phyloP scores from a whole-genome alignment of 2,888 invertebrate species.

The Polydesmus complanatus region DNA sequence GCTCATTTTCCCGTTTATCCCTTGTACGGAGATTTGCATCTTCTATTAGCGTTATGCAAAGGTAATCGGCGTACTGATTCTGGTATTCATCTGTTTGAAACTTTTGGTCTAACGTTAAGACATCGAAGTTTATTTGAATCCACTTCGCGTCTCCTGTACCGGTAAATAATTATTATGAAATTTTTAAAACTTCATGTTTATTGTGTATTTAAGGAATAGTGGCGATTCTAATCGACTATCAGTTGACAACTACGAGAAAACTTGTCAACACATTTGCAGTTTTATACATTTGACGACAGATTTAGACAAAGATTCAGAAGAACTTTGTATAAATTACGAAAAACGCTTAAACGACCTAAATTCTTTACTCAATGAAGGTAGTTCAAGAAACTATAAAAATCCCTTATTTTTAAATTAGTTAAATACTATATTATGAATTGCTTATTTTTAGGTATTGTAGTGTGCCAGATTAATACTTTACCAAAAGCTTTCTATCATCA shows the following conservation, averaged over 20 bases:
- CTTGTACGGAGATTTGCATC: slow-evolving; percentile 6
- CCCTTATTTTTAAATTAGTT: too few species aligned
- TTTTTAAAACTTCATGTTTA: background rate
- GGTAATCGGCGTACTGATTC: background rate
- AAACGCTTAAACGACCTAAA: background rate
- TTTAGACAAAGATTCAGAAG: too few species aligned
- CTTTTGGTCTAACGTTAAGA: slow-evolving; percentile 3
- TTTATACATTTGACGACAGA: too few species aligned
- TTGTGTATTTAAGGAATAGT: too few species aligned
- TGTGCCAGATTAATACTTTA: background rate
- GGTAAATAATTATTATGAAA: too few species aligned
- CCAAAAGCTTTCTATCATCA: background rate
- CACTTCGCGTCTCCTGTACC: background rate
- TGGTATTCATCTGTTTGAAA: slow-evolving; percentile 1
- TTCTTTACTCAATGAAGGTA: background rate
- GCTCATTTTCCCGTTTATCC: slow-evolving; percentile 8
- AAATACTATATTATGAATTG: background rate
- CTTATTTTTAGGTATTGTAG: background rate
- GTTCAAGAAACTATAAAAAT: background rate
- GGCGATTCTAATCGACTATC: too few species aligned
- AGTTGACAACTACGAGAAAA: too few species aligned
- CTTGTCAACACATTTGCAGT: too few species aligned
- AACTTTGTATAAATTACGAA: too few species aligned
- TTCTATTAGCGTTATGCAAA: slow-evolving; percentile 7
- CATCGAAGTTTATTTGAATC: background rate